These are phyloP conservation scores for Fregetta grallaria DNA, from an alignment of 2,113 vertebrate genomes.

Conservation along the genomic window DNA sequence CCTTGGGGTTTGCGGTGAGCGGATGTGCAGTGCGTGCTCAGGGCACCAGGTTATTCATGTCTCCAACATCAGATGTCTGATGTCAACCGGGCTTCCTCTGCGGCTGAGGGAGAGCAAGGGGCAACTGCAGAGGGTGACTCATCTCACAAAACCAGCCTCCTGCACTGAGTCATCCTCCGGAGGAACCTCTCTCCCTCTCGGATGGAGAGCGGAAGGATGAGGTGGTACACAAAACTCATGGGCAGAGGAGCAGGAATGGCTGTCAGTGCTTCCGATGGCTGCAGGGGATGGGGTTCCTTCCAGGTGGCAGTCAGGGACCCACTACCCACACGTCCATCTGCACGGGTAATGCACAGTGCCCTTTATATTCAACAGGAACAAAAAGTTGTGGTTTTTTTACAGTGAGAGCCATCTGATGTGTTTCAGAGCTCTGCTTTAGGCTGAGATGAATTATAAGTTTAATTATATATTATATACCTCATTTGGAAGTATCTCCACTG, in stretches of 20 bases:
- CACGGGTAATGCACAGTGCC: rapidly evolving
- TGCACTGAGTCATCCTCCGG: not conserved
- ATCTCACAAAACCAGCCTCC: not conserved
- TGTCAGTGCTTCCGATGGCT: not conserved
- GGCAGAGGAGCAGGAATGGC: not conserved
- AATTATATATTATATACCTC: not conserved
- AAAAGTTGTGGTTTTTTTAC: not conserved
- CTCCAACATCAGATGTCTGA: not conserved
- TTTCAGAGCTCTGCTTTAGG: not conserved
- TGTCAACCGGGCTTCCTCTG: not conserved
- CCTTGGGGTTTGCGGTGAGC: not conserved
- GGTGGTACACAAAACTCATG: not conserved
- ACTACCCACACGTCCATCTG: rapidly evolving
- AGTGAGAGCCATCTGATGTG: not conserved
- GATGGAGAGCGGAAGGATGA: not conserved
- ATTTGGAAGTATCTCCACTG: not conserved
- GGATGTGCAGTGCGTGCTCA: not conserved
- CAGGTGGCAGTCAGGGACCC: not conserved
- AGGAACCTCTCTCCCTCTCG: not conserved
- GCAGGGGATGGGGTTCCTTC: not conserved
- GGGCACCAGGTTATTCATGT: not conserved
- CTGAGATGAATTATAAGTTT: not conserved
- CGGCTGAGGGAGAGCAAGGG: not conserved
- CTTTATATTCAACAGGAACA: not conserved
- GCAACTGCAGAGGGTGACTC: not conserved